These are phyloP conservation scores for Lynx canadensis DNA, from an alignment of 2,113 vertebrate genomes.

Conservation along the genomic window DNA sequence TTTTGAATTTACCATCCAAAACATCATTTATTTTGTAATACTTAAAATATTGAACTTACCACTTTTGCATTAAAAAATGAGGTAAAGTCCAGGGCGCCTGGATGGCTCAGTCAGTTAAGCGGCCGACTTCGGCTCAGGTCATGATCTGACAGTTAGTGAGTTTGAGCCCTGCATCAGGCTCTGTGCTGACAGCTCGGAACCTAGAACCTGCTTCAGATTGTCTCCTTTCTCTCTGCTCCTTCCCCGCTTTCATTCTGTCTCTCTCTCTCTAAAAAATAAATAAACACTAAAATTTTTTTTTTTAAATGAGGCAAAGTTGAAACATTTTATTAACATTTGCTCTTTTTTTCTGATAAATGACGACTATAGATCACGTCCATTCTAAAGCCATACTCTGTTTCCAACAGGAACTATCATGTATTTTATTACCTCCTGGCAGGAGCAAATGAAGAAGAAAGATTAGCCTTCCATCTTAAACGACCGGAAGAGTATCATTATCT, in stretches of 20 bases:
- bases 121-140: no score
- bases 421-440: constrained; percentile 99
- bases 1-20: background rate
- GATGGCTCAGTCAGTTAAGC: no score
- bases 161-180: no score
- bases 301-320: background rate
- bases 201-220: no score
- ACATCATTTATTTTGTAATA: background rate
- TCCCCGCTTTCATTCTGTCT: no score
- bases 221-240: no score
- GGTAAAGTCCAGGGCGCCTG: background rate
- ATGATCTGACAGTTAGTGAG: no score
- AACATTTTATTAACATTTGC: constrained; percentile 13
- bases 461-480: constrained; percentile 94
- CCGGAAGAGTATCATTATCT: constrained; percentile 99
- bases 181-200: no score
- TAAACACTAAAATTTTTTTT: no score
- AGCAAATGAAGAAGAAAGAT: constrained; percentile 95
- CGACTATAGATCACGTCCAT: constrained; percentile 4
- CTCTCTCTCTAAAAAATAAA: no score
- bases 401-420: constrained; percentile 97
- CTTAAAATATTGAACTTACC: constrained; percentile 48
- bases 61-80: constrained; percentile 29
- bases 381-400: constrained; percentile 54
- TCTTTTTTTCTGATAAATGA: background rate